Base-by-base conservation (phyloP, 2,888 invertebrate genomes). In the Incurvaria masculella region DNA sequence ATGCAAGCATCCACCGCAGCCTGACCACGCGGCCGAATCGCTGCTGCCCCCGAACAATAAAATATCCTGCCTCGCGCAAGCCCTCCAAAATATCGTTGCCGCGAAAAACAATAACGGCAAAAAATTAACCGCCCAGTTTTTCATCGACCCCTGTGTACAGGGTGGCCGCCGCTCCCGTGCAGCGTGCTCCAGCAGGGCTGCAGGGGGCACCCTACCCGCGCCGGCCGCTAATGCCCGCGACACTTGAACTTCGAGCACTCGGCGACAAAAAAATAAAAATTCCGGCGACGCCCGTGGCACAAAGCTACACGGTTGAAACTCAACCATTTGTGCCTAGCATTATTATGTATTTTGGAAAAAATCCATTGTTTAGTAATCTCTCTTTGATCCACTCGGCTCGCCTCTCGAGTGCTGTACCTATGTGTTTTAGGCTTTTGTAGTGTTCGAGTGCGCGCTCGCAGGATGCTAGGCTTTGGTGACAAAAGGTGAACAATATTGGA, bases 291-390 rank as follows among this genome's bases (percentile, higher is more conserved):
- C 33, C 33, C 33, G 11, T 14, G 33, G 33, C 33, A 33, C 33
- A 33, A 33, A 33, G 33, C 33, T 33, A 33, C 33, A 33, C 33
- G 33, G 11, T 33, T 8, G 23, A 63, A 65, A 66, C 68, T 66
- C 62, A 65, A 66, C 66, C 72, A 72, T 76, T 74, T 72, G 73
- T 71, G 72, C 71, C 65, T 63, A 64, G 68, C 68, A 70, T 74
- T 76, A 75, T 76, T 75, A 75, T 75, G 74, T 75, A 75, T 78
- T 78, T 76, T 68, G 74, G 69, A 73, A 72, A 70, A 73, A 66
- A 49, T 67, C 69, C 59, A 74, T 76, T 78, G 76, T 78, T 74
- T 75, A 65, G 68, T 72, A 70, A 76, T 76, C 76, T 69, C 72
- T 72, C 72, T 62, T 53, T 60, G 26, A 33, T 33, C 64, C 63